Conservation (phyloP, 2,888 invertebrate genomes). For the Quadriops clusia region DNA sequence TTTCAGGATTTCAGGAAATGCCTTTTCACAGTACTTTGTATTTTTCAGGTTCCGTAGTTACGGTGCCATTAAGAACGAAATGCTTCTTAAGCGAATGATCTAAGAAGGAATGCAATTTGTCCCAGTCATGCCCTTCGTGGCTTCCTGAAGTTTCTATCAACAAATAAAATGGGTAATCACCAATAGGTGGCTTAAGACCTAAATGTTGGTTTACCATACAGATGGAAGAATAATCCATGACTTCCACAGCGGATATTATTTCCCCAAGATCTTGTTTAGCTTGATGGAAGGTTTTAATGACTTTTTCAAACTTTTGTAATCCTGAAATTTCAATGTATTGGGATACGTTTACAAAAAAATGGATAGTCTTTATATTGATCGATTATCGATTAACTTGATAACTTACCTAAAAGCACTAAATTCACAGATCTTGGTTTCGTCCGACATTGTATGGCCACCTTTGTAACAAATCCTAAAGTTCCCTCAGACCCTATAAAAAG, state of each 20-base stretch:
- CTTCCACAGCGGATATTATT: constrained; percentile 90
- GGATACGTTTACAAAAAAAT: no score
- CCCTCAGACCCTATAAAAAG: constrained; percentile 97
- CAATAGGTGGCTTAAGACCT: constrained; percentile 48
- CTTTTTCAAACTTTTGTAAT: constrained; percentile 62
- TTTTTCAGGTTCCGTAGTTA: constrained; percentile 73
- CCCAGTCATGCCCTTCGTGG: constrained; percentile 70
- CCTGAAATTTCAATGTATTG: no score
- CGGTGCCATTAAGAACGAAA: constrained; percentile 69
- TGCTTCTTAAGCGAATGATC: constrained; percentile 58
- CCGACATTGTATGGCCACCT: constrained; percentile 84
- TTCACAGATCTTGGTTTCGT: constrained; percentile 69
- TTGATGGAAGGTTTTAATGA: constrained; percentile 60
- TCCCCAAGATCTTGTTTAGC: constrained; percentile 73
- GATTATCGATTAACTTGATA: no score
- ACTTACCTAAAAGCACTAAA: constrained; percentile 83
- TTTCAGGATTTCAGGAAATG: no score
- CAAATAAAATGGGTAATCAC: constrained; percentile 69
- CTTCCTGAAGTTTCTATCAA: constrained; percentile 84
- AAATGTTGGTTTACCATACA: constrained; percentile 51
- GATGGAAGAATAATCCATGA: constrained; percentile 73
- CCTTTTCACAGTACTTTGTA: no score
- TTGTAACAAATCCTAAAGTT: constrained; percentile 87
- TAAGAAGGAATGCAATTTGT: constrained; percentile 72
- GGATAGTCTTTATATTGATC: no score